These are phyloP conservation scores for Micropoecilia bifurca DNA, from an alignment of 2,797 vertebrate genomes.

Conservation along the genomic window DNA sequence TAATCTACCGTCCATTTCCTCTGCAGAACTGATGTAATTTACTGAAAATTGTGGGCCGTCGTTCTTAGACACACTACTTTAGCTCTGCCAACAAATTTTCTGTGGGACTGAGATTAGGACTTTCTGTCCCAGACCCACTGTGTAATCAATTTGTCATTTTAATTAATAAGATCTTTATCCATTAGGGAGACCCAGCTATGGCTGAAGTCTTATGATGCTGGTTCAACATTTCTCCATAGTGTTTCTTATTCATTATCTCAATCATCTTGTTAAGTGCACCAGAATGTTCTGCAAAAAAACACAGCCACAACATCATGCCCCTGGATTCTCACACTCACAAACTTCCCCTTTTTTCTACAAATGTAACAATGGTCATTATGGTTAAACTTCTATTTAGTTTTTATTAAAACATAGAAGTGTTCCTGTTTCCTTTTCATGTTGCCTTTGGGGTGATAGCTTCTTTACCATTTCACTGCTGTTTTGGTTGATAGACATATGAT, in stretches of 20 bases:
- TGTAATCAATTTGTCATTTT: neutral
- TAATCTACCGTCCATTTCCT: neutral
- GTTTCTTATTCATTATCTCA: neutral
- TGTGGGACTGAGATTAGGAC: neutral
- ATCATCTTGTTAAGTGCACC: neutral
- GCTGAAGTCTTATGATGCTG: neutral
- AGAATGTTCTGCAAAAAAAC: neutral
- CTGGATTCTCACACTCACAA: neutral
- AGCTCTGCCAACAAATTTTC: no score
- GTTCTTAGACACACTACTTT: neutral
- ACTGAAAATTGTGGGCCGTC: neutral
- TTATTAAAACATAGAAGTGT: neutral
- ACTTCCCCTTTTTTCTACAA: neutral
- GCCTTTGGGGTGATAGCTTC: neutral
- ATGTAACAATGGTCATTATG: neutral
- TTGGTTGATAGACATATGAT: neutral
- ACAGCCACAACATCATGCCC: neutral
- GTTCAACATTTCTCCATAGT: neutral
- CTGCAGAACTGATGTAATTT: neutral
- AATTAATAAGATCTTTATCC: neutral
- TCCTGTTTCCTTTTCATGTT: neutral
- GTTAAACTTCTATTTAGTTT: neutral
- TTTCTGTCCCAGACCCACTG: neutral
- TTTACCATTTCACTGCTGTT: neutral
- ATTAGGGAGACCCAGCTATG: neutral